Base-by-base conservation (phyloP, 53 echinoderm and acorn worm species). In the Echinarachnius parma region DNA sequence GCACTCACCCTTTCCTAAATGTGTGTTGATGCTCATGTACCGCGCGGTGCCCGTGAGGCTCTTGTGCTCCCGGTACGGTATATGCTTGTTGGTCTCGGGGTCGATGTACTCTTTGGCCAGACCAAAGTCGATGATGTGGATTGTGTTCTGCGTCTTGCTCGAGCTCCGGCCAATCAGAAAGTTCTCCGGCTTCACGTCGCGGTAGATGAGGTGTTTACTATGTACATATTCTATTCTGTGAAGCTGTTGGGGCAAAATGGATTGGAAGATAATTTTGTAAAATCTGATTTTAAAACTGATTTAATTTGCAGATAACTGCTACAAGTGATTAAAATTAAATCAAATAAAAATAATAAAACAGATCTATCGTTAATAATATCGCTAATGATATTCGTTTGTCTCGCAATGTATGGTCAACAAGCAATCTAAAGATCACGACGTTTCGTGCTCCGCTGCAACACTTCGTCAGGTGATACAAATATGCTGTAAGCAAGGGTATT, bases 141-240 rank as follows among this genome's bases (percentile, higher is more conserved):
- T 92, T 64, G 80, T 80, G 56, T 86, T 88, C 62, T 98, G 98
- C 24, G 68, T 80, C 78, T 81, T 92, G 60, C 87, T 87, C 57
- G 92, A 92, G 57, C 82, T 85, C 59, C 98, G 81, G 37, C 98
- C 98, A 31, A 98, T 98, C 57, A 98, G 91, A 80, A 98, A 98
- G 80, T 98, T 98, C 81, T 98, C 98, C 62, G 98, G 98, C 71
- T 98, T 98, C 59, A 98, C 87, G 64, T 98, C 98, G 37, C 98
- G 85, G 71, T 98, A 98, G 69, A 98, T 98, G 61, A 98, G 79
- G 81, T 98, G 91, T 60, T 98, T 98, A 82, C 83, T 98, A 91
- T 98, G 98, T 88, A 98, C 98, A 89, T 98, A 98, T 81, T 98
- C 98, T 88, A 98, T 91, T 88, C 98, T 98, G 88, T 91, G 88